Conservation (phyloP, 2,888 invertebrate species). For the Omphaloscelis lunosa region DNA sequence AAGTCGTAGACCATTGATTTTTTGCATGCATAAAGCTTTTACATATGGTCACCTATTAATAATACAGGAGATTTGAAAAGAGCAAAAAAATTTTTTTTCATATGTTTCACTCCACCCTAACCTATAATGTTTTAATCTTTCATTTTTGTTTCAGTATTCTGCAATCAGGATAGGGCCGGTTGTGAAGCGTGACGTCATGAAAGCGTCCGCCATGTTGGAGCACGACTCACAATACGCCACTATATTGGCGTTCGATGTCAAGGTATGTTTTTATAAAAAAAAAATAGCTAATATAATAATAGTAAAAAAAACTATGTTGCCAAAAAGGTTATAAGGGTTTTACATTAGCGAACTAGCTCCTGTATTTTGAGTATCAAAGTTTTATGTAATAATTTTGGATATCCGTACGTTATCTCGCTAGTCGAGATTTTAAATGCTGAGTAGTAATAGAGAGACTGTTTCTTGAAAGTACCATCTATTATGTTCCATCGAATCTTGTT, state of each 20-base stretch:
- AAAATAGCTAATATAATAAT: neutral
- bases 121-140: neutral
- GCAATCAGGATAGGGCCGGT: constrained; percentile 99
- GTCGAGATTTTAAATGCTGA: neutral
- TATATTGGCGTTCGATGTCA: constrained; percentile 99
- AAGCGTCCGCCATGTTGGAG: constrained; percentile 99
- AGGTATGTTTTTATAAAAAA: constrained; percentile 89
- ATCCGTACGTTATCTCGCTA: neutral
- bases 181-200: constrained; percentile 99
- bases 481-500: neutral
- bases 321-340: neutral
- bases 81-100: no score
- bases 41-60: no score
- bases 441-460: neutral
- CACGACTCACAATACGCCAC: constrained; percentile 99
- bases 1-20: no score
- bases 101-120: no score
- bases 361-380: neutral
- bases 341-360: neutral
- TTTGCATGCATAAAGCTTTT: no score
- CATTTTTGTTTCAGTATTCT: constrained; percentile 93
- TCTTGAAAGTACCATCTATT: neutral
- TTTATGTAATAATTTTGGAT: neutral
- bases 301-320: neutral
- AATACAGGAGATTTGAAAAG: no score